These are phyloP conservation scores for Drosophila varians DNA, from an alignment of 1,140 invertebrate species.

Conservation along the genomic window DNA sequence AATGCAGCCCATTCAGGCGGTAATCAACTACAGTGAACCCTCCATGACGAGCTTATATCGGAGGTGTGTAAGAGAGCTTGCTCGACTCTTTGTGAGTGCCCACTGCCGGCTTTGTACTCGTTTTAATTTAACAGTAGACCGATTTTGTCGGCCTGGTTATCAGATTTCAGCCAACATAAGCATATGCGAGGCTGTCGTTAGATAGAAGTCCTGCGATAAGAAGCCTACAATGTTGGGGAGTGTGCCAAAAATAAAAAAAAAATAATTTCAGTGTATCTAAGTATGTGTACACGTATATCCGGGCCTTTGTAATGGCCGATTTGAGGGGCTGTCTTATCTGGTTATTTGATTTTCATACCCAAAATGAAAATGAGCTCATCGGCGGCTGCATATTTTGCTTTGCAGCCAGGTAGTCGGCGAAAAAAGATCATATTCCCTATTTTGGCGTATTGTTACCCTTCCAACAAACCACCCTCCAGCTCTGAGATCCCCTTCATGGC, in stretches of 20 bases:
- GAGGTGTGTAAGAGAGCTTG: neutral
- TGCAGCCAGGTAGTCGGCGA: slow-evolving; percentile 31
- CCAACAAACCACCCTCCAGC: neutral
- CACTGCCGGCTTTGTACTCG: slow-evolving; percentile 3
- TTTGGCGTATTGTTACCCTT: slow-evolving; percentile 17
- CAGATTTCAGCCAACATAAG: slow-evolving; percentile 47
- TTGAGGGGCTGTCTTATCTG: slow-evolving; percentile 48
- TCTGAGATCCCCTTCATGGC: slow-evolving; percentile 7
- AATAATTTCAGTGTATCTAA: neutral
- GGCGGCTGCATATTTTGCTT: slow-evolving; percentile 49
- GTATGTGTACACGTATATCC: slow-evolving; percentile 28
- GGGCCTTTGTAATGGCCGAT: slow-evolving; percentile 13
- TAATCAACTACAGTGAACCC: slow-evolving; percentile 35
- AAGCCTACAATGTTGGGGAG: slow-evolving; percentile 20
- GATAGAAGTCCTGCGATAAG: slow-evolving; percentile 65
- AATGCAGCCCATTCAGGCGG: slow-evolving; percentile 40
- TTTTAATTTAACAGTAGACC: slow-evolving; percentile 76
- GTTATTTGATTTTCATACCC: slow-evolving; percentile 61
- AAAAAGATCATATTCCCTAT: slow-evolving; percentile 56
- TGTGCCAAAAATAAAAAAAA: slow-evolving; percentile 41
- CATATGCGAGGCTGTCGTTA: slow-evolving; percentile 49
- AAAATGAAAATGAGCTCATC: slow-evolving; percentile 65
- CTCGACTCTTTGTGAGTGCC: neutral
- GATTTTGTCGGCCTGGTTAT: slow-evolving; percentile 70
- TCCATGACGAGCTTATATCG: neutral